phyloP scores from a whole-genome alignment of 2,888 invertebrate genomes.

The Acanthopleura granulata region DNA sequence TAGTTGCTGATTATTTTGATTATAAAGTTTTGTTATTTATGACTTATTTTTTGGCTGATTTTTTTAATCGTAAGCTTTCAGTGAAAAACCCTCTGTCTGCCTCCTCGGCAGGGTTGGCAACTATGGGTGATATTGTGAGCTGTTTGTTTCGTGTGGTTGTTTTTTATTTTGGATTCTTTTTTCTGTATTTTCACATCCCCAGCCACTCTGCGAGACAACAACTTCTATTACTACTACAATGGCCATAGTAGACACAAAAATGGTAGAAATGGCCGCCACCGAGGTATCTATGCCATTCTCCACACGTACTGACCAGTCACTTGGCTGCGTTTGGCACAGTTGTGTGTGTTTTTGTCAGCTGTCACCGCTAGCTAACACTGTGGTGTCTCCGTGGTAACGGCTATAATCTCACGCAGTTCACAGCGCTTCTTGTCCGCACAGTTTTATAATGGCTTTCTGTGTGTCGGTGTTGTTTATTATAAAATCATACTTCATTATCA shows the following conservation, averaged over 20 bases:
- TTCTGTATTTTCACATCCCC: slow-evolving; percentile 7
- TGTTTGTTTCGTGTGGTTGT: not conserved
- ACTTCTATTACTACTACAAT: slow-evolving; percentile 19
- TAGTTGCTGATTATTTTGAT: too few relatives aligned
- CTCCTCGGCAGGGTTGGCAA: too few relatives aligned
- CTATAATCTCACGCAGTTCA: too few relatives aligned
- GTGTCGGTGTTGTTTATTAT: too few relatives aligned
- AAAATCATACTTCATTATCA: not conserved
- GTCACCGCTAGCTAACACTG: not conserved
- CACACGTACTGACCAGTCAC: not conserved
- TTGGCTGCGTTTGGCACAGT: not conserved
- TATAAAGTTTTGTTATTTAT: too few relatives aligned
- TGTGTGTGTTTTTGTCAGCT: not conserved
- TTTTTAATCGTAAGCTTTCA: too few relatives aligned
- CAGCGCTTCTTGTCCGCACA: too few relatives aligned
- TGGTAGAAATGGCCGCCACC: not conserved
- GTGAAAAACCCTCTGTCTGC: too few relatives aligned
- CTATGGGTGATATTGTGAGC: not conserved
- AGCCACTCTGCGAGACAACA: slow-evolving; percentile 8
- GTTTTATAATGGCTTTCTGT: too few relatives aligned
- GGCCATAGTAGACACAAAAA: slow-evolving; percentile 12
- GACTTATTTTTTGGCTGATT: too few relatives aligned
- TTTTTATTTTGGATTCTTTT: not conserved
- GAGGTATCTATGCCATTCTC: slow-evolving; percentile 13
- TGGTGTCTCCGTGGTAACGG: too few relatives aligned